Conservation (phyloP, 2,113 vertebrate species). For the Camelus bactrianus region DNA sequence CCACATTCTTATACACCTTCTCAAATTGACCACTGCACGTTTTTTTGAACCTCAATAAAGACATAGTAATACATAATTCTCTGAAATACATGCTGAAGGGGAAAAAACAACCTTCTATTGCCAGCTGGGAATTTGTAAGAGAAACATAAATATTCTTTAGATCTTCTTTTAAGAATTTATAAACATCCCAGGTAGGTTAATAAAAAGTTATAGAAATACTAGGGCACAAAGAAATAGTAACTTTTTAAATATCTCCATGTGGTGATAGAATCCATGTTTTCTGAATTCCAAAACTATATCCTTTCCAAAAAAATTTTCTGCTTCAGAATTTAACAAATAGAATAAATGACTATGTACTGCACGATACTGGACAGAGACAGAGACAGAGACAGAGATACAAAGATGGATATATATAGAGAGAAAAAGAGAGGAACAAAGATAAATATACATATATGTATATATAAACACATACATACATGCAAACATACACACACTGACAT, state of each 20-base stretch:
- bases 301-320: conserved; percentile 48
- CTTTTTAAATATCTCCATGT: conserved; percentile 42
- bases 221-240: conserved; percentile 45
- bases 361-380: background rate
- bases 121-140: conserved; percentile 12
- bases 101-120: background rate
- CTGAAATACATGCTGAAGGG: conserved; percentile 1
- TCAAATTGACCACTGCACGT: background rate
- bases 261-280: conserved; percentile 21
- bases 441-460: background rate
- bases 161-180: conserved; percentile 50
- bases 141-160: background rate
- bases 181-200: conserved; percentile 43
- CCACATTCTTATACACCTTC: background rate
- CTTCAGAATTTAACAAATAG: conserved; percentile 36
- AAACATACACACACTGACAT: background rate
- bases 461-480: background rate
- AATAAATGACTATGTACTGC: background rate
- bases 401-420: background rate
- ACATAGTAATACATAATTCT: background rate
- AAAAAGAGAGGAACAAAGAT: background rate
- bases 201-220: conserved; percentile 33
- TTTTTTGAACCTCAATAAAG: conserved; percentile 24
- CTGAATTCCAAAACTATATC: conserved; percentile 8
- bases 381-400: background rate